Evolutionary conservation across 1,140 invertebrate species (phyloP).

Genomic region (Batillaria attramentaria): DNA sequence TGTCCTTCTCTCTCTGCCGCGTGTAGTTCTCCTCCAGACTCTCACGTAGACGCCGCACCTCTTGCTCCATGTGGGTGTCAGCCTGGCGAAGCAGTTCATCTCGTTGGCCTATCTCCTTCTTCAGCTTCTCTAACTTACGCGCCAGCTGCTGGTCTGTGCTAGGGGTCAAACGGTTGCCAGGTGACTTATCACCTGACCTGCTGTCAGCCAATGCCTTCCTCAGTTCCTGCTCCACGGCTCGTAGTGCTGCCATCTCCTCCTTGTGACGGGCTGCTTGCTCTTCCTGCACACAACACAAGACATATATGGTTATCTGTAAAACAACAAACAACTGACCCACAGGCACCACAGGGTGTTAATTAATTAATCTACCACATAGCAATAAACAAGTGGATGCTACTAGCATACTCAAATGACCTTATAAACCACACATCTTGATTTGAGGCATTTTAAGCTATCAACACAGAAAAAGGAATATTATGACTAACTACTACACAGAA

Average conservation of each 20-base stretch:
- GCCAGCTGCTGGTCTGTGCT: constrained; percentile 7
- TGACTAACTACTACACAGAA: no score
- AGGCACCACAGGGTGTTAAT: no score
- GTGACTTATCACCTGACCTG: constrained; percentile 3
- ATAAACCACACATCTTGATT: no score
- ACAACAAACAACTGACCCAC: no score
- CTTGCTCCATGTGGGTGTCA: constrained; percentile 53
- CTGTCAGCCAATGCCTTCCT: background rate
- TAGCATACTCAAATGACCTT: no score
- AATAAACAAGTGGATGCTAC: no score
- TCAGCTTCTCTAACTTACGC: constrained; percentile 32
- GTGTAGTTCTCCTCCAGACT: constrained; percentile 47
- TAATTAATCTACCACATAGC: no score
- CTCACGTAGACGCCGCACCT: constrained; percentile 45
- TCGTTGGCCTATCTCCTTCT: constrained; percentile 45
- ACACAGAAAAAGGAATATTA: no score
- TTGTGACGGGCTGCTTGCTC: constrained; percentile 38
- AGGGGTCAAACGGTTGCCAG: no score
- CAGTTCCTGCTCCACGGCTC: constrained; percentile 11
- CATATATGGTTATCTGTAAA: no score
- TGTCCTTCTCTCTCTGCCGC: constrained; percentile 26
- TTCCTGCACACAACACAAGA: constrained; percentile 25
- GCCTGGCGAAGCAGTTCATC: constrained; percentile 53
- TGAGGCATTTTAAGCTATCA: no score
- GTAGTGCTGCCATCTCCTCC: constrained; percentile 34